Evolutionary conservation across 1,140 invertebrate genomes (phyloP), one percentile per base, ranked within the genome.

Genomic region (Galendromus occidentalis): DNA sequence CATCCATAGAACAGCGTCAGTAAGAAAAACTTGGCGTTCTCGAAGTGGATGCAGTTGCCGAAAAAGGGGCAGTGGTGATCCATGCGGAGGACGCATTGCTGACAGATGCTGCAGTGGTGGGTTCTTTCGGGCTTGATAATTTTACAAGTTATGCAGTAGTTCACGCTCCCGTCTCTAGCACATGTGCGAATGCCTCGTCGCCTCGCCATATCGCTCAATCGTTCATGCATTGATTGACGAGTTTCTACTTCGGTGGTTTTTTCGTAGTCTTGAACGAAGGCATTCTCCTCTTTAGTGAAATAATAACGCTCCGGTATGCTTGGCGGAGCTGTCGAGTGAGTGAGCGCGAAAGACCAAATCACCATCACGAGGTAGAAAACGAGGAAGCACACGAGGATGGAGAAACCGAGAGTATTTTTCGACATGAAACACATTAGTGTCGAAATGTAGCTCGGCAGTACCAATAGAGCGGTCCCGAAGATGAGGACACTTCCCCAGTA

Each of bases 61-160:
- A 91, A 86, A 88, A 88, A 93, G 18, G 91, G 92, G 78, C 94
- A 98, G 77, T 98, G 95, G 79, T 98, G 94, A 81, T 98, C 95
- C 78, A 97, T 96, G 72, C 85, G 86, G 14, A 91, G 91, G 20
- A 98, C 87, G 79, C 95, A 98, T 72, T 86, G 82, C 78, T 96
- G 90, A 77, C 93, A 98, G 17, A 91, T 82, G 42, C 87, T 86
- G 78, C 94, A 98, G 78, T 98, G 94, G 77, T 98, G 98, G 47
- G 93, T 97, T 72, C 95, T 82, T n/a, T 77, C 67, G 30, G 79
- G 79, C 65, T 74, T 69, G 7, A 72, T 70, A 22, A 80, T 72
- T 14, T 80, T 68, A 70, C 79, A 80, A 18, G 77, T 79, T 41
- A 73, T 73, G 70, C 79, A 80, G 68, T 80, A 80, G 68, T 76